Evolutionary conservation across 2,888 invertebrate genomes (phyloP), one percentile per base, ranked within the genome.

Genomic region (Drosophila peninsularis): DNA sequence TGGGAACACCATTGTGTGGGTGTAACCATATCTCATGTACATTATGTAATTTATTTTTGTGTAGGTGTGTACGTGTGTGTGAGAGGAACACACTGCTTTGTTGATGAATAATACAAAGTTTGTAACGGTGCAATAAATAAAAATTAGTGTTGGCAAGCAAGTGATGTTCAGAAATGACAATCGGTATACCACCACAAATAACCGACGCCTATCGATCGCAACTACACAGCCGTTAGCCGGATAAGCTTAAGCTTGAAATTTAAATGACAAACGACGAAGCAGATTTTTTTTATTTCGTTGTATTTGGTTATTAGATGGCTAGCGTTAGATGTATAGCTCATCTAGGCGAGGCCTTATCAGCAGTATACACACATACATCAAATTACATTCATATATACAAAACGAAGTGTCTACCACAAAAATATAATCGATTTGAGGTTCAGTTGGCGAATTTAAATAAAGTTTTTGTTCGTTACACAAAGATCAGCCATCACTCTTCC

Each of bases 391-490:
- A 78, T 61, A 62, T 64, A 78, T 78, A 68, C 53, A 64, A 57
- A 44, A 55, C 37, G 61, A 58, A 61, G 55, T 71, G 84, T 74
- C 67, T 72, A 62, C 62, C 70, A 68, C 50, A 58, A 47, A 73
- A 76, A 66, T 74, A 77, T 87, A 88, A 73, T 79, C 73, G 78
- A 80, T 75, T 84, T 82, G 75, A 75, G 78, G 74, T 88, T 85
- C 72, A 80, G 71, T 70, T 80, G 75, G 67, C 63, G 61, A 63
- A 57, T 77, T 77, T 69, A 76, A 85, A 88, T 86, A 83, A 80
- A 83, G 86, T 86, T 75, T 79, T 82, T 75, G 88, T 83, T 88
- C 76, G 89, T 84, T 86, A 88, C 65, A 62, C 56, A 73, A 82
- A 57, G 39, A 32, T 58, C 44, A 50, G 41, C 24, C 32, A 21